These are phyloP conservation scores for Drosophila paulistorum DNA, from an alignment of 1,140 invertebrate genomes.

Conservation along the genomic window DNA sequence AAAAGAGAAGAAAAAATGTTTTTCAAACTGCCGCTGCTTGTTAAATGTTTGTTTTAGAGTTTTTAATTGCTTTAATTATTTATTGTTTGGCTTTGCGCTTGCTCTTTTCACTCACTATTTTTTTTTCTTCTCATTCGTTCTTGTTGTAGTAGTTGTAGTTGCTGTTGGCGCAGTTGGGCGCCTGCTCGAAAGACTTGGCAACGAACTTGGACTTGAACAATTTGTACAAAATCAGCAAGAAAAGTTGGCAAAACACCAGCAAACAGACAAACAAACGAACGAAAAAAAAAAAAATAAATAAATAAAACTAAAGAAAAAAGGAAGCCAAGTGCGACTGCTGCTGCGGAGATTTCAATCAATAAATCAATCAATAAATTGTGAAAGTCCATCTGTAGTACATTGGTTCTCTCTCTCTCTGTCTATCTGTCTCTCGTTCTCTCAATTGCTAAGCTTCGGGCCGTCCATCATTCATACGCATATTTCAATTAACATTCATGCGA, in stretches of 20 bases:
- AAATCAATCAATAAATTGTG: conserved; percentile 80
- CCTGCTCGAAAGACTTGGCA: conserved; percentile 74
- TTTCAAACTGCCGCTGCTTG: conserved; percentile 71
- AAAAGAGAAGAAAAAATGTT: conserved; percentile 41
- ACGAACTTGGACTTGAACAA: conserved; percentile 62
- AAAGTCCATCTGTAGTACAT: conserved; percentile 58
- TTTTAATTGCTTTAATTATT: conserved; percentile 82
- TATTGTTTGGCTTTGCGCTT: conserved; percentile 65
- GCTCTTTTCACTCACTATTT: conserved; percentile 10
- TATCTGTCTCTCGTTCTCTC: conserved; percentile 23
- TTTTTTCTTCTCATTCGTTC: conserved; percentile 3
- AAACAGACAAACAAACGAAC: conserved; percentile 11
- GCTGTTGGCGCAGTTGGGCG: conserved; percentile 55
- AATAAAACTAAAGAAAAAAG: neutral
- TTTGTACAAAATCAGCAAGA: conserved; percentile 40
- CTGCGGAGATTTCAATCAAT: conserved; percentile 77
- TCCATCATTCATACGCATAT: conserved; percentile 81
- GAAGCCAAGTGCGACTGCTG: conserved; percentile 20
- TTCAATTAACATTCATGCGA: conserved; percentile 77
- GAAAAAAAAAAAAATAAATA: neutral
- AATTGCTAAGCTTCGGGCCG: conserved; percentile 23
- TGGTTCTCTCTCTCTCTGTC: conserved; percentile 31
- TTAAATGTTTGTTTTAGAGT: conserved; percentile 82
- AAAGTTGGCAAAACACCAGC: conserved; percentile 48
- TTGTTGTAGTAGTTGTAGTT: conserved; percentile 3